Base-by-base conservation (phyloP, 2,113 vertebrate species). In the Indicator indicator region DNA sequence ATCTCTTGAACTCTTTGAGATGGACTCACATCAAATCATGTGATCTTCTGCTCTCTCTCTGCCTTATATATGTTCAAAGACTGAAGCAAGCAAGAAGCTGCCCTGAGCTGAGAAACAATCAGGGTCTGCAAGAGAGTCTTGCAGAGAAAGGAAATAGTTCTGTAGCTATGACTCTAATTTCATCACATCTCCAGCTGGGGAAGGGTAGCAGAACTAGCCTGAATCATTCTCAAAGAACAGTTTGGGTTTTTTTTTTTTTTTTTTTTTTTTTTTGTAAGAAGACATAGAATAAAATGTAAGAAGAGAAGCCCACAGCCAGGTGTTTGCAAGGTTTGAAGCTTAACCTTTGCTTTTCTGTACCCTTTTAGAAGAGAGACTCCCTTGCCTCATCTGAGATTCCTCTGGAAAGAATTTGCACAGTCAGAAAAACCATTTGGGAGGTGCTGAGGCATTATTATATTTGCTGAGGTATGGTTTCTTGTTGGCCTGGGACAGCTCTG, bases 161-260 rank as follows among this genome's bases (percentile, higher is more conserved):
- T 59, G 38, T 67, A 60, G 16, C 16, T 69, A 6, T 40, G 16
- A 86, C 36, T 85, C 76, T 89, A 89, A 91, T 89, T 96, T 96
- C 92, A 44, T 69, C 78, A 76, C 27, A 56, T 64, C 60, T 78
- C 81, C 88, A 87, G 13, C 88, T 86, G 71, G 28, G 65, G n/a
- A 93, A 81, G 54, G 19, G 54, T 90, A 62, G 73, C 83, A 42
- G 27, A 23, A 64, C 64, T 79, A 91, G 94, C 48, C 60, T 84
- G 63, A 64, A 67, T 80, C 27, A 46, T 74, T n/a, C 52, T 92
- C 64, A 94, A 85, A 88, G 20, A 80, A 54, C 23, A 40, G 13
- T n/a, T n/a, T n/a, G n/a, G 36, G 36, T 36, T 36, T 36, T 36
- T 36, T 36, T 36, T 7, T 36, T 7, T 19, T 36, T 36, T 36